Base-by-base conservation (phyloP, 2,888 invertebrate genomes). In the Eupithecia insigniata region DNA sequence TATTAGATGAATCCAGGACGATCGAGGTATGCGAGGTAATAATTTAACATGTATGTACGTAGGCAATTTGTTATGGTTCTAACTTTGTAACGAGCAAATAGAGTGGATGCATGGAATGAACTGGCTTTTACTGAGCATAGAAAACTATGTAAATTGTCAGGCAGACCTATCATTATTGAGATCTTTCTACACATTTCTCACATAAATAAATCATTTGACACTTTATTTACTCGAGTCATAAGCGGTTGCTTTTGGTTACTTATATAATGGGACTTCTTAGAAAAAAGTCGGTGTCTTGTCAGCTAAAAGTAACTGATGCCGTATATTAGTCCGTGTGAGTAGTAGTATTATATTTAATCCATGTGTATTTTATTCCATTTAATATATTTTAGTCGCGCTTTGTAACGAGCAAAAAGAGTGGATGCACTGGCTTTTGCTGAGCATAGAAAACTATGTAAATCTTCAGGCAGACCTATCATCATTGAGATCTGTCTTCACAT, bases 1-100 rank as follows among this genome's bases (percentile, higher is more conserved):
- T 66, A 69, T 74, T 74, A 74, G 69, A 74, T 74, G 66, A 62
- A 74, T 74, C 71, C 66, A 74, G 74, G 68, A 71, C 70, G 66
- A 58, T 61, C 16, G 28, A 69, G 61, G 66, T 68, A 71, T 71
- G 73, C 69, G 58, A 67, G 61, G 55, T 71, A 69, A 71, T 69
- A 69, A 61, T 46, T 66, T 64, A 34, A 55, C 12, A 30, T 32
- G 26, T 39, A 55, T 30, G 64, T 43, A 58, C n/a, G n/a, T n/a
- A n/a, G n/a, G n/a, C n/a, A n/a, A 39, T 65, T 68, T 67, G 32
- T 43, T 64, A 55, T 68, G 34, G 61, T 64, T 18, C 43, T 43
- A 26, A 39, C 26, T 68, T 39, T 32, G 22, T 67, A 36, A 71
- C 39, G 51, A 67, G 62, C 62, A 62, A 62, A 62, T 34, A 62